phyloP scores from a whole-genome alignment of 2,888 invertebrate genomes.

The Cosmopolites sordidus region DNA sequence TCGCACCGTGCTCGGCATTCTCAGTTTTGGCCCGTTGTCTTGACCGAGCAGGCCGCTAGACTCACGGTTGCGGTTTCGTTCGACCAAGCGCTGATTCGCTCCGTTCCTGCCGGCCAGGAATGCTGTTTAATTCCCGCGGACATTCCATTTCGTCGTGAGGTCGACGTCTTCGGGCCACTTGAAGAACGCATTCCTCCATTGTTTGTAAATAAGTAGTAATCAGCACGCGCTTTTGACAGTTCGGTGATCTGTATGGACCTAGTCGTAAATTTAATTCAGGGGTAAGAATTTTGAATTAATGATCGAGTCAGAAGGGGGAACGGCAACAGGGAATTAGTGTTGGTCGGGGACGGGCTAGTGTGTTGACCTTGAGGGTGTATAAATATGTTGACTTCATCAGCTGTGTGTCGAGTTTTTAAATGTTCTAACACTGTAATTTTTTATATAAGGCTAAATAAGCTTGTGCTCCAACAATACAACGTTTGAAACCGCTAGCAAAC shows the following conservation, averaged over 20 bases:
- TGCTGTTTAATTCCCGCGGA: constrained; percentile 13
- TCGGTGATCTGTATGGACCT: neutral
- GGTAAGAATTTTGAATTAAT: too few species aligned
- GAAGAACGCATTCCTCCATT: neutral
- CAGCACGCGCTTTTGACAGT: neutral
- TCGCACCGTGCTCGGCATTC: neutral
- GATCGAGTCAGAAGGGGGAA: too few species aligned
- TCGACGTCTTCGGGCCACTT: constrained; percentile 13
- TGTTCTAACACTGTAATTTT: too few species aligned
- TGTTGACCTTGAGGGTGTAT: too few species aligned
- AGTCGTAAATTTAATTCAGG: neutral
- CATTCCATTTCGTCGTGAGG: constrained; percentile 18
- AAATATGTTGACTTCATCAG: too few species aligned
- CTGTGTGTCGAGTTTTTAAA: too few species aligned
- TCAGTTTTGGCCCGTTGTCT: neutral
- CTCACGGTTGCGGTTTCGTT: constrained; percentile 2
- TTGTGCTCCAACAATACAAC: too few species aligned
- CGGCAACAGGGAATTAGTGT: too few species aligned
- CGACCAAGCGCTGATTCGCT: neutral
- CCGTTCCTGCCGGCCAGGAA: constrained; percentile 6
- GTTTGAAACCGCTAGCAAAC: too few species aligned
- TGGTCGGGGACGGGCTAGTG: too few species aligned
- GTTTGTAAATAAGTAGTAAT: neutral
- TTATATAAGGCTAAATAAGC: too few species aligned
- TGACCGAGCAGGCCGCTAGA: neutral